These are phyloP conservation scores for Furcula furcula DNA, from an alignment of 2,888 invertebrate species.

Conservation along the genomic window DNA sequence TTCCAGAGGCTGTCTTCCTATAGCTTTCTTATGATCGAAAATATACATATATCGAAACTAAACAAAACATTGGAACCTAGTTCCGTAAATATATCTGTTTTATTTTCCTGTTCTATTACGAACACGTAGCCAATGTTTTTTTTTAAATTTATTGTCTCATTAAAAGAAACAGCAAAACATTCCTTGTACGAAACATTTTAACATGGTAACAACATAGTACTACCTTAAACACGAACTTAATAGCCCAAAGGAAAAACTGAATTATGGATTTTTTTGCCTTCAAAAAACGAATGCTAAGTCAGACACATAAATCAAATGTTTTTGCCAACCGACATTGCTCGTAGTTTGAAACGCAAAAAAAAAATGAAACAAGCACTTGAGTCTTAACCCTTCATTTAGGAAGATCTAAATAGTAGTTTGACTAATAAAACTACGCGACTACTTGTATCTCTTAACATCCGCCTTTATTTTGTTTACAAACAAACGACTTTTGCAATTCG, in stretches of 20 bases:
- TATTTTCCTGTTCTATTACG: no score
- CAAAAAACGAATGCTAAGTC: slow-evolving; percentile 31
- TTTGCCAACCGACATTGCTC: slow-evolving; percentile 33
- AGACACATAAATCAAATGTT: slow-evolving; percentile 44
- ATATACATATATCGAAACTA: no score
- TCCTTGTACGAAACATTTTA: slow-evolving; percentile 14
- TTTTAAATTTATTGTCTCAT: no score
- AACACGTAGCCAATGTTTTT: no score
- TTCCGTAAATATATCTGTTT: no score
- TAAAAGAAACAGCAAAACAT: no score
- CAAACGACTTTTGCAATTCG: no score
- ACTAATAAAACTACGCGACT: background rate
- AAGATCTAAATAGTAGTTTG: background rate
- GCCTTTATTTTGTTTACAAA: no score
- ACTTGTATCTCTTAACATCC: no score
- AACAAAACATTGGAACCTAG: no score
- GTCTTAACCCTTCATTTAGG: background rate
- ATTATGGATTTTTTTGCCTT: slow-evolving; percentile 29
- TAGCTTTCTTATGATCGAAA: slow-evolving; percentile 13
- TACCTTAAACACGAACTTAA: slow-evolving; percentile 21
- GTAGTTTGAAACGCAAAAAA: slow-evolving; percentile 35
- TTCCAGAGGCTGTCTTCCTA: slow-evolving; percentile 27
- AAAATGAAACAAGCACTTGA: background rate
- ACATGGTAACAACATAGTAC: slow-evolving; percentile 30
- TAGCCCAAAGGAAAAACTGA: slow-evolving; percentile 18